Evolutionary conservation across 1,140 invertebrate species (phyloP), one percentile per base, ranked within the genome.

Genomic region (Mizuhopecten yessoensis): DNA sequence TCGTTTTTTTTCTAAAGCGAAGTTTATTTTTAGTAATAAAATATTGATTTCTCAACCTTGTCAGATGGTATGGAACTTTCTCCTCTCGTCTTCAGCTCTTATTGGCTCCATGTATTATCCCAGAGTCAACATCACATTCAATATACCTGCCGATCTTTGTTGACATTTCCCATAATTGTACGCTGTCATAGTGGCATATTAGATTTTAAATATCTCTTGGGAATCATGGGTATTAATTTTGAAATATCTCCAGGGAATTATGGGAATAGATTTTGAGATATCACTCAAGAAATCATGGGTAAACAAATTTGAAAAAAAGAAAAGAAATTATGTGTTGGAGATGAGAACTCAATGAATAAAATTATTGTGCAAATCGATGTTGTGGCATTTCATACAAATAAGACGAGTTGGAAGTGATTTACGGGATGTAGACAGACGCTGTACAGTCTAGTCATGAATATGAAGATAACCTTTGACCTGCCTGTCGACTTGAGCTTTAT

Each of bases 171-270:
- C 57, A 75, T 75, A 75, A 75, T 75, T 75, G 57, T 75, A 75
- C 57, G 29, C n/a, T 29, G 57, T n/a, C 57, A 75, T 75, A 75
- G n/a, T 75, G 57, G 57, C n/a, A 75, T 29, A 75, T 75, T 75
- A 75, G 57, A 29, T 75, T 75, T 75, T n/a, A 75, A 75, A 75
- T 75, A 75, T 75, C 57, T 13, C n/a, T 29, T 7, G n/a, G 57
- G 57, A 75, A 75, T 75, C n/a, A 75, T 75, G 57, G 57, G 57
- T 75, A 75, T 75, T 75, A 75, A 75, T 75, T 75, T 75, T 75
- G 57, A 75, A 75, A 29, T 75, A 75, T 75, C 57, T 75, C 57
- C 57, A 75, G 57, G 57, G 57, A 75, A 75, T 75, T 29, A 75
- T 75, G 57, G 57, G 57, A 75, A 75, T 75, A 75, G 57, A 75